Percentiles rank a stretch among this genome's conserved stretches.
Evolutionary conservation across 1,140 invertebrate species (phyloP).

Genomic region (Chlorops oryzae): DNA sequence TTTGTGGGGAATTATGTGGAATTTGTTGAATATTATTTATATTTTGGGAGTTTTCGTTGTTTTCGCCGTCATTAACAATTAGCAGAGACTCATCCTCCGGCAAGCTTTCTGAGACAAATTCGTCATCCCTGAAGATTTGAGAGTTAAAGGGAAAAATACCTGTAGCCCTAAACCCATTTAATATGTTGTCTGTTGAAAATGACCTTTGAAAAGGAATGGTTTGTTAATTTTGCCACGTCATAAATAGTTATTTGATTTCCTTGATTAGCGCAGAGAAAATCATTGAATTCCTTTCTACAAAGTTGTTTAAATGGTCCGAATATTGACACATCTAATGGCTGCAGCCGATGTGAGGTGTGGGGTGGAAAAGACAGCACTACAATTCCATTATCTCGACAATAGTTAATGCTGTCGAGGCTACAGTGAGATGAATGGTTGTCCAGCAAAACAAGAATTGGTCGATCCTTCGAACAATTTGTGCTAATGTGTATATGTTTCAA

Average conservation of each 20-base stretch:
- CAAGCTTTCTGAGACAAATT: background rate
- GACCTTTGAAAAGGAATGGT: background rate
- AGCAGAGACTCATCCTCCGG: too few relatives aligned
- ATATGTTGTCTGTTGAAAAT: background rate
- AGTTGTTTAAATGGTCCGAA: too few relatives aligned
- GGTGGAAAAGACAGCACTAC: background rate
- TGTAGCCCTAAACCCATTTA: background rate
- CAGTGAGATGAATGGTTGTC: constrained; percentile 2
- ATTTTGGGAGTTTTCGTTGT: too few relatives aligned
- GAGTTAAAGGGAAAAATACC: background rate
- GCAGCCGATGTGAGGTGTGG: background rate
- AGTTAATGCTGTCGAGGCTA: background rate
- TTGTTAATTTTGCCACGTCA: background rate
- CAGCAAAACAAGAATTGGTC: background rate
- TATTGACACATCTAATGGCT: too few relatives aligned
- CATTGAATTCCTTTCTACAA: too few relatives aligned
- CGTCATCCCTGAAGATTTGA: background rate
- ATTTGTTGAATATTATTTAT: too few relatives aligned
- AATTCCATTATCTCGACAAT: background rate
- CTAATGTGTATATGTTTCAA: background rate
- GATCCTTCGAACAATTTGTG: constrained; percentile 1
- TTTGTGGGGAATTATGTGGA: too few relatives aligned
- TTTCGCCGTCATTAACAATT: too few relatives aligned
- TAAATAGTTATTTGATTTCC: background rate
- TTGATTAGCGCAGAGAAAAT: background rate